Evolutionary conservation across 2,888 invertebrate genomes (phyloP).

Genomic region (Diaphora mendica): DNA sequence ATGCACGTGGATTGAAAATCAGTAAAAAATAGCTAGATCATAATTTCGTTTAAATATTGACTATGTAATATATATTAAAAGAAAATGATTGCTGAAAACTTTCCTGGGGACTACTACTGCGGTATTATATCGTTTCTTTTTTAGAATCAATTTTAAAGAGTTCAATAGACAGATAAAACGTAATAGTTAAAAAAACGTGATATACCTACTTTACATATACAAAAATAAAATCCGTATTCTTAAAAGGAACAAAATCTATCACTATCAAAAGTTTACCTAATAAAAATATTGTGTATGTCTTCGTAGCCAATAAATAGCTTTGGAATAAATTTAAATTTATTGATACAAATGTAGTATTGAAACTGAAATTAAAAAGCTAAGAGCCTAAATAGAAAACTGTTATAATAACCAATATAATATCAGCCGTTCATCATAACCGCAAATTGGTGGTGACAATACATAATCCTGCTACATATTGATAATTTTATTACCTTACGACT

Average conservation of each 20-base stretch:
- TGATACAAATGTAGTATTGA: not conserved
- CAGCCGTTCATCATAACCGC: constrained; percentile 20
- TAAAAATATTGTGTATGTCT: not conserved
- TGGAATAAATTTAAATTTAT: not conserved
- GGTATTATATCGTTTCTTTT: not conserved
- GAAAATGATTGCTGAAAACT: not conserved
- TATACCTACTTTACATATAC: not conserved
- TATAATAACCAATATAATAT: constrained; percentile 16
- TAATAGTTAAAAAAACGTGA: not conserved
- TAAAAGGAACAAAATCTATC: not conserved
- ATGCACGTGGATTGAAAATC: not conserved
- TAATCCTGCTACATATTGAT: constrained; percentile 14
- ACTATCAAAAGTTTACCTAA: not conserved
- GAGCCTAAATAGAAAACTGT: not conserved
- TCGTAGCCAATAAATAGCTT: not conserved
- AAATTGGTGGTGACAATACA: constrained; percentile 34
- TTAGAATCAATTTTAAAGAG: too few species aligned
- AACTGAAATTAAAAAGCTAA: not conserved
- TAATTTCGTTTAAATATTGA: not conserved
- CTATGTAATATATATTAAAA: not conserved
- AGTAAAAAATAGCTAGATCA: not conserved
- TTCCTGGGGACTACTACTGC: not conserved
- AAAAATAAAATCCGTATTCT: not conserved
- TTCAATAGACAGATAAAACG: not conserved
- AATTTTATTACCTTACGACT: not conserved